Percentiles rank a stretch among this genome's conserved stretches.
Evolutionary conservation across 1,140 invertebrate species (phyloP).

Genomic region (Drosophila gunungcola): DNA sequence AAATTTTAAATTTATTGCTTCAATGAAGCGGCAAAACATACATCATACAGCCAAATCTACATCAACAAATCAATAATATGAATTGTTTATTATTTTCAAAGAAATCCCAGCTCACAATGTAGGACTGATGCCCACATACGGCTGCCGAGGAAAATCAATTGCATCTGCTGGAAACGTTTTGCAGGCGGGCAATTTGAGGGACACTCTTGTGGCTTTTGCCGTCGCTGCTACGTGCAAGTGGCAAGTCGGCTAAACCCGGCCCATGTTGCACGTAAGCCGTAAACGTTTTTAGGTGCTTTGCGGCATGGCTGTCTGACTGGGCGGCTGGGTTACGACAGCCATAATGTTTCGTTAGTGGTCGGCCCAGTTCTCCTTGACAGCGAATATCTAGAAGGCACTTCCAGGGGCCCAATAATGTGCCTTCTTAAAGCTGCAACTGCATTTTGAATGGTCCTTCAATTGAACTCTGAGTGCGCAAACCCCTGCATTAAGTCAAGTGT

Average conservation of each 20-base stretch:
- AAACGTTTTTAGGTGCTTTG: constrained; percentile 81
- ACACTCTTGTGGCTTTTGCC: constrained; percentile 68
- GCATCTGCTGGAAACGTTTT: constrained; percentile 67
- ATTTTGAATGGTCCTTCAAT: background rate
- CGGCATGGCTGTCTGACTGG: constrained; percentile 55
- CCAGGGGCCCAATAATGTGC: background rate
- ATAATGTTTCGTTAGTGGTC: constrained; percentile 79
- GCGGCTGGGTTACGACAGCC: constrained; percentile 54
- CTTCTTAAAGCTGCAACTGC: background rate
- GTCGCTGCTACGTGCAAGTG: constrained; percentile 60
- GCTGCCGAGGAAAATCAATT: constrained; percentile 65
- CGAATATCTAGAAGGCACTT: constrained; percentile 3
- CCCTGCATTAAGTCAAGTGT: background rate
- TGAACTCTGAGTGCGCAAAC: background rate
- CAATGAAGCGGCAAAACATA: constrained; percentile 63
- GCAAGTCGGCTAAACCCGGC: constrained; percentile 55
- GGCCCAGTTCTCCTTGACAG: constrained; percentile 46
- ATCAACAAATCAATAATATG: constrained; percentile 34
- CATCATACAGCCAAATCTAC: constrained; percentile 21
- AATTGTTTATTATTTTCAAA: constrained; percentile 47
- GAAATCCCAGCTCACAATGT: background rate
- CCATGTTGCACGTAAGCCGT: constrained; percentile 76
- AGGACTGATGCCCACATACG: constrained; percentile 4
- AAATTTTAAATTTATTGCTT: constrained; percentile 75
- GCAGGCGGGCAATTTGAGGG: constrained; percentile 60